These are phyloP conservation scores for Clavelina lepadiformis DNA, from an alignment of 23 tunicate species.

Conservation along the genomic window DNA sequence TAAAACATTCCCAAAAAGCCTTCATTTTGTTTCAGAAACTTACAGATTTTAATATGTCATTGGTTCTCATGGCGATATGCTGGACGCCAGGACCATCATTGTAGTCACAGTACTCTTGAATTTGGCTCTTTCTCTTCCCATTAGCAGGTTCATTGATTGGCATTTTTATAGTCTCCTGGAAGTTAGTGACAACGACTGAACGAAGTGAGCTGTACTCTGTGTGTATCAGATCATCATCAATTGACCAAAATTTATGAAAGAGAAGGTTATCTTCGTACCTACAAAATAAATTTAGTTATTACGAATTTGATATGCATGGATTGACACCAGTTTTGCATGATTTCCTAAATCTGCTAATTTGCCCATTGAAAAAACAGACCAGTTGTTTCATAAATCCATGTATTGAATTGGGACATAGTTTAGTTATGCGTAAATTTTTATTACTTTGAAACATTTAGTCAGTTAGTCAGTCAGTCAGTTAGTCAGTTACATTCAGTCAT, in stretches of 20 bases:
- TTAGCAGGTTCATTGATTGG: constrained; percentile 97
- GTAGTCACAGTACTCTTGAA: constrained; percentile 95
- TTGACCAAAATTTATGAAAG: constrained; percentile 98
- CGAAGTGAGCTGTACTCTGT: constrained; percentile 94
- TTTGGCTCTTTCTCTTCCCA: constrained; percentile 94
- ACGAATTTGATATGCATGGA: too few relatives aligned
- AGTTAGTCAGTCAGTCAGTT: too few relatives aligned
- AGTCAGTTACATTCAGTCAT: too few relatives aligned
- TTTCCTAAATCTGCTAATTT: too few relatives aligned
- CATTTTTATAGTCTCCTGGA: constrained; percentile 94
- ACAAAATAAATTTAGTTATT: neutral
- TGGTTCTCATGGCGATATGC: constrained; percentile 83
- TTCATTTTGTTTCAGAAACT: too few relatives aligned
- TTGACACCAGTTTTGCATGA: too few relatives aligned
- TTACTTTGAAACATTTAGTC: neutral
- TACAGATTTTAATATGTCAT: constrained; percentile 73
- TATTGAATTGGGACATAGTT: too few relatives aligned
- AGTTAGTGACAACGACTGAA: constrained; percentile 89
- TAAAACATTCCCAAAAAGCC: too few relatives aligned
- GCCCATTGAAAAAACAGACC: too few relatives aligned
- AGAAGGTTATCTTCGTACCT: constrained; percentile 96
- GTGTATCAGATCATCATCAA: constrained; percentile 92
- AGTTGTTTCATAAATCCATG: too few relatives aligned
- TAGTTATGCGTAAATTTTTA: too few relatives aligned
- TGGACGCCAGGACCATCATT: constrained; percentile 99